Base-by-base conservation (phyloP, 1,140 invertebrate genomes). In the Pachyrhynchus sulphureomaculatus region DNA sequence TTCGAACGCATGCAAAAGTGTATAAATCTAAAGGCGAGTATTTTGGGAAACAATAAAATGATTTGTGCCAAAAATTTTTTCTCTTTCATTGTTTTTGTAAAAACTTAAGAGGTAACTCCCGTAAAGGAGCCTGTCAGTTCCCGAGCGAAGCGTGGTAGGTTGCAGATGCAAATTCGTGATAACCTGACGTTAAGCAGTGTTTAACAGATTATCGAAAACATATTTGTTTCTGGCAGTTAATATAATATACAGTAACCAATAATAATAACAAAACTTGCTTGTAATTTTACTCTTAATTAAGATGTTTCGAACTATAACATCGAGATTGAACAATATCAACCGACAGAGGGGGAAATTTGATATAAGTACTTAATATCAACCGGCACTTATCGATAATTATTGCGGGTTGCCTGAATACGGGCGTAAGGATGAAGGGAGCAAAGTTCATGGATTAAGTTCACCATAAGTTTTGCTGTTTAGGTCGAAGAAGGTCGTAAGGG, bases 361-460 rank as follows among this genome's bases (percentile, higher is more conserved):
- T 54, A 49, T 49, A 23, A 54, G 20, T 54, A 54, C 34, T 54
- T 54, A 54, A 54, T 41, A 54, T 54, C 36, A 54, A 41, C 51
- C 51, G 51, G 33, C 51, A 54, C 51, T 54, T 54, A 54, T 2
- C 20, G 51, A 54, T 54, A 54, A 54, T 54, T 54, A 54, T 54
- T 54, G 51, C 51, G 51, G 39, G 39, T 39, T 54, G 32, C 44
- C 44, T 29, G 24, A 48, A 48, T 48, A 48, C n/a, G 21, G 21
- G 44, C 13, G 20, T 2, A n/a, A 8, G 21, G 44, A 15, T 13
- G 51, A 20, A 34, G 17, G 34, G 39, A 42, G 36, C 34, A 54
- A 54, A 54, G 51, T 54, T 54, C 39, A 36, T 18, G 34, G 39
- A 9, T 33, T 23, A 54, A 54, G 51, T 54, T 54, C 12, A 21